These are phyloP conservation scores for Ormyrus thymus DNA, from an alignment of 2,888 invertebrate genomes.

Conservation along the genomic window DNA sequence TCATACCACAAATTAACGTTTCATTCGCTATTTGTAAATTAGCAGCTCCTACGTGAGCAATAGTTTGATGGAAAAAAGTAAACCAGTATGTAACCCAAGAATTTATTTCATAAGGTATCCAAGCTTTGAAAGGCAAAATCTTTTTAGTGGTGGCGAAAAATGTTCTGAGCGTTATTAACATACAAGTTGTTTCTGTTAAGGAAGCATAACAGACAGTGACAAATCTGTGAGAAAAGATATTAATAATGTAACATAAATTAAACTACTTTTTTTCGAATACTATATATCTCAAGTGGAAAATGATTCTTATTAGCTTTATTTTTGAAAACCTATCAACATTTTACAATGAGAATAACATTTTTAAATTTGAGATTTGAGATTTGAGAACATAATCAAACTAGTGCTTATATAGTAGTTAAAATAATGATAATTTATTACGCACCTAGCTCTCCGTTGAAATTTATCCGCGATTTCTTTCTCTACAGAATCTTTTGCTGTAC, in stretches of 20 bases:
- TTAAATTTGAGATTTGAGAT: no score
- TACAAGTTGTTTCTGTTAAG: conserved; percentile 48
- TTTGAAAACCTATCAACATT: neutral
- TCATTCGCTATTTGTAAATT: conserved; percentile 53
- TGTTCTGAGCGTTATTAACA: conserved; percentile 45
- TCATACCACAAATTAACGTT: conserved; percentile 46
- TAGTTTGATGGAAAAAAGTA: conserved; percentile 58
- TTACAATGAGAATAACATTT: no score
- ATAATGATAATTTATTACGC: neutral
- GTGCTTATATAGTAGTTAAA: no score
- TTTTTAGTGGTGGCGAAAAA: conserved; percentile 27
- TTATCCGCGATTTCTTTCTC: conserved; percentile 31
- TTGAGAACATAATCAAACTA: no score
- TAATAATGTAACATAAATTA: neutral
- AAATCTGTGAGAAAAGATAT: conserved; percentile 1
- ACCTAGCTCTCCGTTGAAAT: conserved; percentile 36
- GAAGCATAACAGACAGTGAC: conserved; percentile 35
- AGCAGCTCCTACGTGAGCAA: conserved; percentile 54
- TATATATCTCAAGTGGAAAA: neutral
- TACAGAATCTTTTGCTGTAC: neutral
- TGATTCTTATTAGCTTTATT: neutral
- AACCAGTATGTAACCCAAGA: conserved; percentile 35
- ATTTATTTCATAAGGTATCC: conserved; percentile 58
- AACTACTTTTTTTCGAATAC: conserved; percentile 1
- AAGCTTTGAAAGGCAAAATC: conserved; percentile 57